phyloP scores from a whole-genome alignment of 1,140 invertebrate species.

The Parapsyche elsis region DNA sequence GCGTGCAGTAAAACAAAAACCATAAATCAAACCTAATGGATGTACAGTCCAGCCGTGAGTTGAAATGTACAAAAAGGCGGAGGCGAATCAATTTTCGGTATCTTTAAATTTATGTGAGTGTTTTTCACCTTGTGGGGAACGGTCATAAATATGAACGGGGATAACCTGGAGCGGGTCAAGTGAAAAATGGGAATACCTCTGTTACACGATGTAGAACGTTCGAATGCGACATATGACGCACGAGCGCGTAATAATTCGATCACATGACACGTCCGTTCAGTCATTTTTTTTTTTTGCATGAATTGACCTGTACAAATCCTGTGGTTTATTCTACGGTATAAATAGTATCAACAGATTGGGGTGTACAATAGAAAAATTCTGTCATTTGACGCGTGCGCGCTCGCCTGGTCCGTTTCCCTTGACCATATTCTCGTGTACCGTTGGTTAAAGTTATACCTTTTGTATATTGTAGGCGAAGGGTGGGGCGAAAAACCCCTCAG shows the following conservation, averaged over 20 bases:
- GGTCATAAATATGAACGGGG: slow-evolving; percentile 5
- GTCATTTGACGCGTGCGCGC: not conserved
- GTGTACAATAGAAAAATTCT: too few species aligned
- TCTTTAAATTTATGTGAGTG: slow-evolving; percentile 38
- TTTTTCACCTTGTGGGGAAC: slow-evolving; percentile 5
- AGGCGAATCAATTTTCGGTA: slow-evolving; percentile 37
- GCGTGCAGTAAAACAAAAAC: slow-evolving; percentile 39
- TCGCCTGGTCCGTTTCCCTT: not conserved
- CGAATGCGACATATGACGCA: not conserved
- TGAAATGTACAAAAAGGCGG: slow-evolving; percentile 43
- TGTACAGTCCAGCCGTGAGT: slow-evolving; percentile 38
- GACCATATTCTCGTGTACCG: slow-evolving; percentile 6
- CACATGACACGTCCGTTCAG: too few species aligned
- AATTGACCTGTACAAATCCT: too few species aligned
- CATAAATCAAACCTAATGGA: slow-evolving; percentile 50
- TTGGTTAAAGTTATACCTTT: slow-evolving; percentile 17
- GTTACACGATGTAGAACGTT: not conserved
- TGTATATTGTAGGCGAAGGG: not conserved
- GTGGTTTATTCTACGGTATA: too few species aligned
- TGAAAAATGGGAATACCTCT: not conserved
- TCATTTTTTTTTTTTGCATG: too few species aligned
- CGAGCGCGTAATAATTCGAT: not conserved
- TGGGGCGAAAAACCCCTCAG: not conserved
- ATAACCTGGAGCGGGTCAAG: not conserved
- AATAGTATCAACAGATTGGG: too few species aligned